Evolutionary conservation across 2,797 vertebrate species (phyloP), one percentile per base, ranked within the genome.

Genomic region (Alfaro cultratus): DNA sequence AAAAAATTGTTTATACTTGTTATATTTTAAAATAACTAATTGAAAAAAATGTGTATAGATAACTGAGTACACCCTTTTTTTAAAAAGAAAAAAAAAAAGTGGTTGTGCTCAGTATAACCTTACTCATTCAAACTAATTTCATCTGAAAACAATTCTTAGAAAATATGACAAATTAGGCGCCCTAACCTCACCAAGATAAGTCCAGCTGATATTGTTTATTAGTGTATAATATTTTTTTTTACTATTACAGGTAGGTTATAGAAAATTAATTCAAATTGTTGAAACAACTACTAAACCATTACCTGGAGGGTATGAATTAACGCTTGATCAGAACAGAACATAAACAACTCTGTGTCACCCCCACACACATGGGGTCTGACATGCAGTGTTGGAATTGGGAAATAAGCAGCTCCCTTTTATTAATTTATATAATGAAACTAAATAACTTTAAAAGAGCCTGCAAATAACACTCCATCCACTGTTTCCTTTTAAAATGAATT

Each of bases 401-500:
- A 70, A 26, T 70, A 9, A 70, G 62, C 31, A 36, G 60, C 1
- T 23, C 0, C 67, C 39, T 7, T 70, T 70, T 43, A 43, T 70
- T 46, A 15, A 51, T 39, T 26, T 4, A 62, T 55, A 43, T 26
- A 0, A 74, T 82, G 29, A 74, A 72, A 68, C 39, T 51, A 80
- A 87, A 80, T 84, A 5, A 78, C 60, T 73, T 21, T 12, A 46
- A 4, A 76, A 67, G 21, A n/a, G 84, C 79, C 77, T 84, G 77
- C 55, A 85, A 57, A 81, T 18, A 57, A 75, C 49, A 31, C 26
- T 80, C 76, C 53, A 80, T 80, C 73, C 71, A 49, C 64, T 57
- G 36, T 71, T 84, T 83, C 72, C 85, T 74, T 90, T 78, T 71
- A 29, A 29, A 60, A 86, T 86, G 29, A 90, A 90, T 81, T 80